phyloP scores from a whole-genome alignment of 2,113 vertebrate genomes.

The Pheucticus melanocephalus region DNA sequence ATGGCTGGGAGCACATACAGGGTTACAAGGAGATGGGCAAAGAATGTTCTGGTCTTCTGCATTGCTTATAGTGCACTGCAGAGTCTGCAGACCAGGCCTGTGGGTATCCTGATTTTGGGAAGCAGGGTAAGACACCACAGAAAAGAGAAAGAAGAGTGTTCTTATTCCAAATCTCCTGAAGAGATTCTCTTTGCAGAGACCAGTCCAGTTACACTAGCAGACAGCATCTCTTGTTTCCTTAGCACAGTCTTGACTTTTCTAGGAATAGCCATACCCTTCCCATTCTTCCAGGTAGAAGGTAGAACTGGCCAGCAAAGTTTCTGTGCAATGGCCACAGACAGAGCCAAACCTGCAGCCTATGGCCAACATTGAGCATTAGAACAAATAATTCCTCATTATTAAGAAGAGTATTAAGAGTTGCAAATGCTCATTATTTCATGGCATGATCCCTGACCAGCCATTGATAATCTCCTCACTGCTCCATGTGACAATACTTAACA shows the following conservation, averaged over 20 bases:
- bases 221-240: neutral
- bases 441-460: neutral
- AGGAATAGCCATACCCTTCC: neutral
- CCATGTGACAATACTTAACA: neutral
- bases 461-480: neutral
- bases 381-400: neutral
- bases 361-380: neutral
- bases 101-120: neutral
- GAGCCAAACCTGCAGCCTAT: neutral
- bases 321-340: neutral
- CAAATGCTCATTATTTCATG: neutral
- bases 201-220: neutral
- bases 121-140: neutral
- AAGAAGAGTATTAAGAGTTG: neutral
- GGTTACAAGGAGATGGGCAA: neutral
- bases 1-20: neutral
- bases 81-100: neutral
- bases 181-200: neutral
- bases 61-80: neutral
- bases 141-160: neutral
- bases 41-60: neutral
- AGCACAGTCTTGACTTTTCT: accelerated
- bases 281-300: neutral
- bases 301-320: neutral
- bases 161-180: neutral